A percentile compares a stretch with the other conserved stretches of the same genome.
These are phyloP conservation scores for Podarcis siculus DNA, from an alignment of 2,797 vertebrate genomes.

Conservation along the genomic window DNA sequence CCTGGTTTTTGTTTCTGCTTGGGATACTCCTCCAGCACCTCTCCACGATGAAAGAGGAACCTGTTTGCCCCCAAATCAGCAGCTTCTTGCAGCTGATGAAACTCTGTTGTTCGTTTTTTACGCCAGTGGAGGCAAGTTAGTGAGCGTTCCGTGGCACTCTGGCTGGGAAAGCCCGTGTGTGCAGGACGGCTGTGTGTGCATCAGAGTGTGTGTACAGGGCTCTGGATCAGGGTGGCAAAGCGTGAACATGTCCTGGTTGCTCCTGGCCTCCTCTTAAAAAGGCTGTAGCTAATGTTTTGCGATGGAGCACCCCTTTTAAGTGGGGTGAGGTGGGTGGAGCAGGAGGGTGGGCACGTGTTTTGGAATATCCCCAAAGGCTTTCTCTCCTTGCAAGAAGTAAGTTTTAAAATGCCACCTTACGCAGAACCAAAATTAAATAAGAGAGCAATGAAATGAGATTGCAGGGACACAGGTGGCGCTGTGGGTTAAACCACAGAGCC, in stretches of 20 bases:
- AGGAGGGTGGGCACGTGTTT: neutral
- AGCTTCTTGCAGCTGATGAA: neutral
- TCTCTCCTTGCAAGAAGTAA: neutral
- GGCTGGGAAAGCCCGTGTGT: neutral
- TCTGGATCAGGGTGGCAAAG: neutral
- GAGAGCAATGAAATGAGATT: neutral
- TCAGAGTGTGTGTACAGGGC: neutral
- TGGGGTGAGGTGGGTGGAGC: accelerated
- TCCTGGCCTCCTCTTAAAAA: neutral
- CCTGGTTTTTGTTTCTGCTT: neutral
- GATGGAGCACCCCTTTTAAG: neutral
- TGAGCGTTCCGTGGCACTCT: neutral
- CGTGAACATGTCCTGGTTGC: no score
- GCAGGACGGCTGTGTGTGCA: neutral
- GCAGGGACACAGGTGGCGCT: neutral
- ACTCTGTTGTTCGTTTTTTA: neutral
- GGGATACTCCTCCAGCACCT: neutral
- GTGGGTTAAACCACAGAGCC: no score
- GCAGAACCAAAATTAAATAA: neutral
- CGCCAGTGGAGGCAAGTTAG: neutral
- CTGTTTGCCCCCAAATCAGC: neutral
- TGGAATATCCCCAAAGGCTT: neutral
- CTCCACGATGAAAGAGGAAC: neutral
- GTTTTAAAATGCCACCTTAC: neutral
- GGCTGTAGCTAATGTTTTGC: no score